Evolutionary conservation across 2,113 vertebrate genomes (phyloP).

Genomic region (Prionailurus viverrinus): DNA sequence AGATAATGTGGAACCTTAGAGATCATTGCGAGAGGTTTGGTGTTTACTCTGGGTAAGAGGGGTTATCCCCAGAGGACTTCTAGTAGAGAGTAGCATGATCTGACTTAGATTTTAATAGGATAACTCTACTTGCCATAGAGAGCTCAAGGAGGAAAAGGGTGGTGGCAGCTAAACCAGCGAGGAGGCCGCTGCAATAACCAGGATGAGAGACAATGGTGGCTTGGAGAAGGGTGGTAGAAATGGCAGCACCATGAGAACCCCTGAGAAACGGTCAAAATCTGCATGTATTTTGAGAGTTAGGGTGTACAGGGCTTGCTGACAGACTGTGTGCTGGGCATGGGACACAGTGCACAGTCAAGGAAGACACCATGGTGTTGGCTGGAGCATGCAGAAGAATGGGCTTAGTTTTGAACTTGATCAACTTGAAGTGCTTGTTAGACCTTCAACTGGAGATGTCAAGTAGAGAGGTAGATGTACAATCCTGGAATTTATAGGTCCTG

Average conservation of each 20-base stretch:
- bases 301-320: not conserved
- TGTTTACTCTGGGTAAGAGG: conserved; percentile 34
- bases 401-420: conserved; percentile 42
- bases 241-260: not conserved
- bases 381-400: not conserved
- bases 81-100: not conserved
- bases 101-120: conserved; percentile 12
- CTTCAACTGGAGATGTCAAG: not conserved
- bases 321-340: not conserved
- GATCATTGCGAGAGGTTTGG: not conserved
- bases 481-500: not conserved
- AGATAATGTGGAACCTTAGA: conserved; percentile 10
- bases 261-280: not conserved
- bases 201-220: not conserved
- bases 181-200: not conserved
- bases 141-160: not conserved
- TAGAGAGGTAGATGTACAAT: not conserved
- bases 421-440: not conserved
- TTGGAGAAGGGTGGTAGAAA: not conserved
- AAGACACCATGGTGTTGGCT: not conserved
- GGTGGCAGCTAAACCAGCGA: not conserved
- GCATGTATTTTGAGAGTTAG: not conserved
- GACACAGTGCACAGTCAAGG: not conserved
- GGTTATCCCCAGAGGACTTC: not conserved
- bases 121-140: not conserved